Conservation (phyloP, 2,888 invertebrate species). For the Nemurella pictetii region DNA sequence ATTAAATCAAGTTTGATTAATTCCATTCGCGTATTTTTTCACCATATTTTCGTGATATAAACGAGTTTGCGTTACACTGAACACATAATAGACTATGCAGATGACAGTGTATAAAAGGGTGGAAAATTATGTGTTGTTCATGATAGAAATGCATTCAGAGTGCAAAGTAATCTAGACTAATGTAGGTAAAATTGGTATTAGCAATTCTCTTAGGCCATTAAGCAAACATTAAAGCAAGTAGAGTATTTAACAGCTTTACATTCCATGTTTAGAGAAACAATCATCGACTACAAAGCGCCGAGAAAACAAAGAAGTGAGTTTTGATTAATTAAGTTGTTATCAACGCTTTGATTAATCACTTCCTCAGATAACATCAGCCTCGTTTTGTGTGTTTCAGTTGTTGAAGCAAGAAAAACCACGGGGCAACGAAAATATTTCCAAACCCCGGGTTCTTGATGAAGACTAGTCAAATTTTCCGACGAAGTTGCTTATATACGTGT, state of each 20-base stretch:
- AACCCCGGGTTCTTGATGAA: neutral
- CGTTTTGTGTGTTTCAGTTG: neutral
- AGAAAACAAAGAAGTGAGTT: neutral
- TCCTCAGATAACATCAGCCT: neutral
- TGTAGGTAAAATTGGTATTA: neutral
- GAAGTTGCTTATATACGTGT: neutral
- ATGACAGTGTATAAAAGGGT: too few relatives aligned
- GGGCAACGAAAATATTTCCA: neutral
- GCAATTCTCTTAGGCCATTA: neutral
- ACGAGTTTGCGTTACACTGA: too few relatives aligned
- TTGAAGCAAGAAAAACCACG: neutral
- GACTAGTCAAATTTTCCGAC: neutral
- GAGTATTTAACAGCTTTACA: neutral
- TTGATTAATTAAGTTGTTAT: neutral
- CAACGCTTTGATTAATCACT: neutral
- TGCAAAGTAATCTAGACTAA: neutral
- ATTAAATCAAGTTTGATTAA: neutral
- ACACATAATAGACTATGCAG: too few relatives aligned
- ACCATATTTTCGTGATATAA: too few relatives aligned
- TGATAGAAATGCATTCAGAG: neutral
- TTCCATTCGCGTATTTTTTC: neutral
- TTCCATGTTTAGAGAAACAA: neutral
- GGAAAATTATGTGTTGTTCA: too few relatives aligned
- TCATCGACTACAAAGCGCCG: neutral
- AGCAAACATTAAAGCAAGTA: neutral